phyloP scores from a whole-genome alignment of 2,888 invertebrate genomes.

The Mactromeris polynyma region DNA sequence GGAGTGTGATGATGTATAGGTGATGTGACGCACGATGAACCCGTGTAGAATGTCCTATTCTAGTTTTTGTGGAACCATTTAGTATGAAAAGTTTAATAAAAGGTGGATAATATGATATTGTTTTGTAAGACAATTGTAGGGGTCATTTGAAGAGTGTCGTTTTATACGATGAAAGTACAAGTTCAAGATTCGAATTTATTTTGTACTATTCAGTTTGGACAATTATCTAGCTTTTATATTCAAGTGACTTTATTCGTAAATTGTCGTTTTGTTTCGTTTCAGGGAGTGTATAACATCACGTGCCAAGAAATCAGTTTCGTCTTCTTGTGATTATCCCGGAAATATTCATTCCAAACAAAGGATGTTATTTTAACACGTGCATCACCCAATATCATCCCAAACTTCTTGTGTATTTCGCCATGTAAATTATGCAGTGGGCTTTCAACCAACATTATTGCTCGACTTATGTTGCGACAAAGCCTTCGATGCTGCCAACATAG shows the following conservation, averaged over 20 bases:
- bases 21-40: too few species aligned
- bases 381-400: background rate
- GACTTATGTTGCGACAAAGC: slow-evolving; percentile 50
- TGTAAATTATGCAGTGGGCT: slow-evolving; percentile 60
- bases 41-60: too few species aligned
- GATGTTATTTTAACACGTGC: slow-evolving; percentile 6
- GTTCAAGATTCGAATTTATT: background rate
- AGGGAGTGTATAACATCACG: background rate
- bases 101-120: background rate
- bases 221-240: background rate
- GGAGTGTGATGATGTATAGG: too few species aligned
- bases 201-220: background rate
- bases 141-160: background rate
- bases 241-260: background rate
- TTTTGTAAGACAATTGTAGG: background rate
- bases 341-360: background rate
- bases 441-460: background rate
- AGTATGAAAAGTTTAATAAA: too few species aligned
- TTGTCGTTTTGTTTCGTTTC: background rate
- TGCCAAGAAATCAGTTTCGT: slow-evolving; percentile 1
- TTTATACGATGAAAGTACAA: too few species aligned
- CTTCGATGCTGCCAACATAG: slow-evolving; percentile 52
- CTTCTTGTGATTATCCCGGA: background rate
- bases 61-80: too few species aligned
- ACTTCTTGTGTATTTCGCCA: slow-evolving; percentile 32